Evolutionary conservation across 2,113 vertebrate genomes (phyloP).

Genomic region (Solenodon paradoxus): DNA sequence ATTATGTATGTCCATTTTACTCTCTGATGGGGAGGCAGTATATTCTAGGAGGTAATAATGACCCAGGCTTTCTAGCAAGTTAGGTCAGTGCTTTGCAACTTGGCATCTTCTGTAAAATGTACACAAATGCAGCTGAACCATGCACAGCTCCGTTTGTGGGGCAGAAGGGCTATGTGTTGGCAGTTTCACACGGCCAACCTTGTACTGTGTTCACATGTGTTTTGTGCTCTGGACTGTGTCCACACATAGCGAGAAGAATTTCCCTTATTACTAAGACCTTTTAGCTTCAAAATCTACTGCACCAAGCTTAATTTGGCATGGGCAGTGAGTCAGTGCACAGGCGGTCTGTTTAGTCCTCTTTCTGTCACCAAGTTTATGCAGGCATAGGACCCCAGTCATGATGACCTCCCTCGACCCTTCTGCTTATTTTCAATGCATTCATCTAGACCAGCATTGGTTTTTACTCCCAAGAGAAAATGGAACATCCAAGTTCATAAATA

Average conservation of each 20-base stretch:
- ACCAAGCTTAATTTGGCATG: not conserved
- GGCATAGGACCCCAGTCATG: too few relatives aligned
- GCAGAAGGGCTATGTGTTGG: not conserved
- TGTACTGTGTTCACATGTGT: too few relatives aligned
- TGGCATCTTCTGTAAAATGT: not conserved
- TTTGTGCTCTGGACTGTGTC: not conserved
- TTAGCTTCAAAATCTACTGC: not conserved
- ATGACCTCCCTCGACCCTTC: not conserved
- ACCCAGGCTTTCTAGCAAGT: not conserved
- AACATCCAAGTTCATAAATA: not conserved
- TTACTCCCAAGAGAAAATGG: not conserved
- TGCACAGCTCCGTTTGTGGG: not conserved
- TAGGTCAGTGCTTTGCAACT: not conserved
- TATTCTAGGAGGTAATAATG: not conserved
- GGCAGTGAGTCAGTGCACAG: not conserved
- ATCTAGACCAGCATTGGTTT: not conserved
- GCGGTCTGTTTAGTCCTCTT: not conserved
- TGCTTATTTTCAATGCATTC: not conserved
- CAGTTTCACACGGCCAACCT: not conserved
- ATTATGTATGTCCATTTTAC: not conserved
- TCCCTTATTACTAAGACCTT: not conserved
- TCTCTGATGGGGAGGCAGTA: not conserved
- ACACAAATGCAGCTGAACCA: not conserved
- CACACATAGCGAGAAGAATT: not conserved
- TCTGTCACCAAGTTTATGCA: not conserved